These are phyloP conservation scores for Clarias batrachus DNA, from an alignment of 2,113 vertebrate genomes.

Conservation along the genomic window DNA sequence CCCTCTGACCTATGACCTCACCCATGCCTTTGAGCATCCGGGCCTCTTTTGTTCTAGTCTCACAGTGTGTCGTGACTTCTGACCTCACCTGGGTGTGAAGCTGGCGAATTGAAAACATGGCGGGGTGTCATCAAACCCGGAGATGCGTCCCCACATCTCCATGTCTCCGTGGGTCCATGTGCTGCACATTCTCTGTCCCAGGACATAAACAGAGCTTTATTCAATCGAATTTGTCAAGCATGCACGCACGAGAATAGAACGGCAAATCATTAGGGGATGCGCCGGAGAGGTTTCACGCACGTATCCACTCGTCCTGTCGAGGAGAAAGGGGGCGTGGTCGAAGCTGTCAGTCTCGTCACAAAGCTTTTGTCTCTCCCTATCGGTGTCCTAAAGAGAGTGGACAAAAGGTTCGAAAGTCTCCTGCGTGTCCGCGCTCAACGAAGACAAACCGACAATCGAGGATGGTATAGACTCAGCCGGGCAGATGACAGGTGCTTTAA, in stretches of 20 bases:
- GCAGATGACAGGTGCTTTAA: conserved; percentile 50
- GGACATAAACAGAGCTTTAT: background rate
- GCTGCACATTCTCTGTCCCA: background rate
- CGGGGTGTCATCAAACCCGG: conserved; percentile 71
- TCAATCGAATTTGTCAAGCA: conserved; percentile 18
- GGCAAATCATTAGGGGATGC: conserved; percentile 1
- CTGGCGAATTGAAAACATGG: conserved; percentile 60
- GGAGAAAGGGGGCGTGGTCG: conserved; percentile 56
- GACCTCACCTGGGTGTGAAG: conserved; percentile 74
- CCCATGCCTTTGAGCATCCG: conserved; percentile 57
- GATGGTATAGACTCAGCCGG: conserved; percentile 32
- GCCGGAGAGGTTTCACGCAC: background rate
- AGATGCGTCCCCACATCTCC: background rate
- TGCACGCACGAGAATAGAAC: conserved; percentile 6
- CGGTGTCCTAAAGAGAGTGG: conserved; percentile 50
- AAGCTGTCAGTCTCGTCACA: conserved; percentile 66
- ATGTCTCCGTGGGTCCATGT: background rate
- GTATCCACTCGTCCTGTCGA: background rate
- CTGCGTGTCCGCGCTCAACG: conserved; percentile 61
- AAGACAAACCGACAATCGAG: conserved; percentile 57
- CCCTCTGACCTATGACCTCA: conserved; percentile 67
- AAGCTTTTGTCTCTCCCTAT: conserved; percentile 65
- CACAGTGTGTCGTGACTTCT: conserved; percentile 51
- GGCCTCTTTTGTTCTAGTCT: conserved; percentile 62
- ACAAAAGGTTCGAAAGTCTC: conserved; percentile 64